Conservation (phyloP, 2,888 invertebrate genomes). For the Andrena chrysosceles region DNA sequence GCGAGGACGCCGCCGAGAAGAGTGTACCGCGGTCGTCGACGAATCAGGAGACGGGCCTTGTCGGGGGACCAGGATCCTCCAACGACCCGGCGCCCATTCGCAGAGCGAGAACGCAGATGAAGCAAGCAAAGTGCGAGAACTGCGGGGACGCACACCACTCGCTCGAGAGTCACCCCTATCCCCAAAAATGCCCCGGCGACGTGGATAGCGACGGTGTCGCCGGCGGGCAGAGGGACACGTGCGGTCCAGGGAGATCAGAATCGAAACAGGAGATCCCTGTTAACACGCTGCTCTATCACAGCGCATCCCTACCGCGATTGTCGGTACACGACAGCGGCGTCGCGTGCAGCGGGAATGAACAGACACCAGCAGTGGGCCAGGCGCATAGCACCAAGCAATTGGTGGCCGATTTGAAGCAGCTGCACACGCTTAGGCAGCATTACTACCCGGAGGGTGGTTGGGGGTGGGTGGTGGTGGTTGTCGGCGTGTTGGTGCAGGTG, state of each 20-base stretch:
- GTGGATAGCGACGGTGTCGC: conserved; percentile 35
- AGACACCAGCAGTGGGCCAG: conserved; percentile 86
- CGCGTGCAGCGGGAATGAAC: conserved; percentile 82
- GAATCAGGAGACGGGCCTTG: conserved; percentile 20
- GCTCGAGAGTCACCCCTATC: conserved; percentile 39
- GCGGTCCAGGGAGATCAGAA: conserved; percentile 2
- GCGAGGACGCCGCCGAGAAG: conserved; percentile 5
- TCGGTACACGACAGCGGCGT: conserved; percentile 87
- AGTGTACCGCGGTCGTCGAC: conserved; percentile 10
- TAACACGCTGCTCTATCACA: conserved; percentile 86
- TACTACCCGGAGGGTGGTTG: conserved; percentile 96
- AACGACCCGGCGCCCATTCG: conserved; percentile 23
- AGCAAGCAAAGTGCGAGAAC: conserved; percentile 46
- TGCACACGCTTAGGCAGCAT: conserved; percentile 91
- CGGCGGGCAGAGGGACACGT: conserved; percentile 23
- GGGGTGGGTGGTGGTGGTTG: conserved; percentile 93
- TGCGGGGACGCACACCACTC: conserved; percentile 41
- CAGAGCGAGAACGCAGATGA: not conserved
- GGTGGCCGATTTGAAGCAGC: conserved; percentile 86
- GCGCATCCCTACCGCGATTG: conserved; percentile 89
- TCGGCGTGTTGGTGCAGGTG: conserved; percentile 90
- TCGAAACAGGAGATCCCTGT: conserved; percentile 38
- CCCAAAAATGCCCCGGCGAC: conserved; percentile 43
- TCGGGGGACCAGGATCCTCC: conserved; percentile 26
- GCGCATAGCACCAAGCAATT: conserved; percentile 80